phyloP scores from a whole-genome alignment of 2,797 vertebrate genomes.

The Pseudochirops corinnae region DNA sequence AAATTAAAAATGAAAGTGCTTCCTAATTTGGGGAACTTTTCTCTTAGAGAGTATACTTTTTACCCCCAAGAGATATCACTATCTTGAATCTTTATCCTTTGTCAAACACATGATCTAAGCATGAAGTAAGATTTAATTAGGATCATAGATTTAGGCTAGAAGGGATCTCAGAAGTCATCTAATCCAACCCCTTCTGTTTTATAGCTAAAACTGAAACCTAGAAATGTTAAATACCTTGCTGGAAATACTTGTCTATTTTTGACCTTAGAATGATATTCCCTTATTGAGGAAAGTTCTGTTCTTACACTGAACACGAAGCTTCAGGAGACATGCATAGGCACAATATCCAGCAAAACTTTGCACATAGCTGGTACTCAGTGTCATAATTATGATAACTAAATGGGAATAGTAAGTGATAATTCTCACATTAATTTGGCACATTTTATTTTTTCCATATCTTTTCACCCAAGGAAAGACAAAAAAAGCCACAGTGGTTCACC shows the following conservation, averaged over 20 bases:
- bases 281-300: background rate
- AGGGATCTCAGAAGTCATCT: background rate
- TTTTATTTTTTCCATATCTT: background rate
- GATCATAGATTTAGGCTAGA: background rate
- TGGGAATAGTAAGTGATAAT: background rate
- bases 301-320: background rate
- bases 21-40: slow-evolving; percentile 58
- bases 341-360: background rate
- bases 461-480: background rate
- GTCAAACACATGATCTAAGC: slow-evolving; percentile 42
- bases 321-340: background rate
- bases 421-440: background rate
- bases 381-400: background rate
- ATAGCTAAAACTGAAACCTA: background rate
- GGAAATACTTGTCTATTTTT: background rate
- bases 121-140: background rate
- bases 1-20: slow-evolving; percentile 33
- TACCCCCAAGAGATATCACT: slow-evolving; percentile 41
- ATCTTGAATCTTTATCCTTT: slow-evolving; percentile 46
- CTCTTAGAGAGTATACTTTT: slow-evolving; percentile 37
- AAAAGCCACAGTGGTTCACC: background rate
- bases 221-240: background rate
- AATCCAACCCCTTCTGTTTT: background rate
- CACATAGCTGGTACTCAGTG: background rate
- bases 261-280: background rate